These are phyloP conservation scores for Tachysurus fulvidraco DNA, from an alignment of 2,113 vertebrate species.

Conservation along the genomic window DNA sequence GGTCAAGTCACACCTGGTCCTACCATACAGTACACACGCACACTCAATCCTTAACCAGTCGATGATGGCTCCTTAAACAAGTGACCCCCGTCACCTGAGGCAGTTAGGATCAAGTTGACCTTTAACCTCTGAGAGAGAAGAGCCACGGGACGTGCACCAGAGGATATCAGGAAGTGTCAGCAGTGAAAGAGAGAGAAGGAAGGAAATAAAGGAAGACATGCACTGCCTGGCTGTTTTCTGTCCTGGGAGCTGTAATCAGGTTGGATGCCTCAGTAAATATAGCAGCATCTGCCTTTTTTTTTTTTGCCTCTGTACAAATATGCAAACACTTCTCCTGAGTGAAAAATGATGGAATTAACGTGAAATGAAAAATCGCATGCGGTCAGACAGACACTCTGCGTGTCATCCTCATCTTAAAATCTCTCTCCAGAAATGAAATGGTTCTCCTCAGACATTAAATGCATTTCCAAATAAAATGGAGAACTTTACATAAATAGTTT, in stretches of 20 bases:
- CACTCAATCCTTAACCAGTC: conserved; percentile 17
- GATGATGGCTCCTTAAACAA: conserved; percentile 25
- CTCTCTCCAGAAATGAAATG: conserved; percentile 24
- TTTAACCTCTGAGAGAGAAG: conserved; percentile 34
- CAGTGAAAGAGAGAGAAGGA: not conserved
- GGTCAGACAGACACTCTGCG: conserved; percentile 35
- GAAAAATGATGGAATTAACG: conserved; percentile 17
- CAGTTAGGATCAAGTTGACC: conserved; percentile 26
- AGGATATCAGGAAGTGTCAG: conserved; percentile 31
- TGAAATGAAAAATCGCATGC: not conserved
- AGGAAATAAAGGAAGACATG: too few species aligned
- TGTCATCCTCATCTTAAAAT: conserved; percentile 28
- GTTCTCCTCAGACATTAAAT: conserved; percentile 28
- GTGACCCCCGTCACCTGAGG: conserved; percentile 36
- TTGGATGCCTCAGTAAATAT: not conserved
- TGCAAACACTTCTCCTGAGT: conserved; percentile 7
- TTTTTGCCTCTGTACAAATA: not conserved
- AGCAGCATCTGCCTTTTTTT: not conserved
- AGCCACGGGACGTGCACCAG: conserved; percentile 8
- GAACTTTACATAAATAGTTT: conserved; percentile 32
- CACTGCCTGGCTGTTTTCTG: conserved; percentile 9
- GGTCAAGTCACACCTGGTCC: conserved; percentile 39
- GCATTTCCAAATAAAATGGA: conserved; percentile 44
- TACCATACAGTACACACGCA: not conserved
- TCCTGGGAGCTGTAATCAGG: conserved; percentile 6